These are phyloP conservation scores for Atractosteus spatula DNA, from an alignment of 2,113 vertebrate genomes.

Conservation along the genomic window DNA sequence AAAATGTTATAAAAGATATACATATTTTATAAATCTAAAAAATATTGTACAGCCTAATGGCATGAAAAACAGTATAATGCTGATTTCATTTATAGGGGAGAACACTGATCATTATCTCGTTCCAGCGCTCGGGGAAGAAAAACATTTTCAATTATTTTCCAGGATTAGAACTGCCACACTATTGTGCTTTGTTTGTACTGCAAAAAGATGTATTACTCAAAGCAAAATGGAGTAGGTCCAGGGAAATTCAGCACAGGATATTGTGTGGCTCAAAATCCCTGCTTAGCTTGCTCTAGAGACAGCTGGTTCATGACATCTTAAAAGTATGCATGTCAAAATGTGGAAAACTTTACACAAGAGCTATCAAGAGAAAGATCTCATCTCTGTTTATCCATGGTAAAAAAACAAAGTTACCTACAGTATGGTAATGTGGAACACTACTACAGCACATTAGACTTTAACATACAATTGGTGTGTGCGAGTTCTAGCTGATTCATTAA, in stretches of 20 bases:
- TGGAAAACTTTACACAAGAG: slow-evolving; percentile 27
- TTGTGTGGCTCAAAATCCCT: not conserved
- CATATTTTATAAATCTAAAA: too few species aligned
- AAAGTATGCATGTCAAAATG: not conserved
- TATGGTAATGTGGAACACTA: slow-evolving; percentile 8
- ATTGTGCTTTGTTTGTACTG: not conserved
- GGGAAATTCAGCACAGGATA: not conserved
- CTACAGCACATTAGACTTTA: not conserved
- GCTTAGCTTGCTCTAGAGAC: not conserved
- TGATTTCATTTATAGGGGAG: too few species aligned
- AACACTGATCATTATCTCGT: too few species aligned
- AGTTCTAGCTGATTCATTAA: not conserved
- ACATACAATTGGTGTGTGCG: not conserved
- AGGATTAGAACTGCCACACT: not conserved
- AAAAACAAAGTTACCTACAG: slow-evolving; percentile 1
- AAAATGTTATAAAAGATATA: too few species aligned
- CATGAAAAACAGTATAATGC: too few species aligned
- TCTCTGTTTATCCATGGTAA: slow-evolving; percentile 17
- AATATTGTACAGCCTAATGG: too few species aligned
- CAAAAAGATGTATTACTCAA: accelerated
- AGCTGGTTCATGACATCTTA: not conserved
- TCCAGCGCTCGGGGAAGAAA: not conserved
- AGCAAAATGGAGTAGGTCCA: not conserved
- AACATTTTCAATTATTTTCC: not conserved
- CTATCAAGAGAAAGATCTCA: slow-evolving; percentile 16